Conservation (phyloP, 1,140 invertebrate species). For the Hycleus phaleratus region DNA sequence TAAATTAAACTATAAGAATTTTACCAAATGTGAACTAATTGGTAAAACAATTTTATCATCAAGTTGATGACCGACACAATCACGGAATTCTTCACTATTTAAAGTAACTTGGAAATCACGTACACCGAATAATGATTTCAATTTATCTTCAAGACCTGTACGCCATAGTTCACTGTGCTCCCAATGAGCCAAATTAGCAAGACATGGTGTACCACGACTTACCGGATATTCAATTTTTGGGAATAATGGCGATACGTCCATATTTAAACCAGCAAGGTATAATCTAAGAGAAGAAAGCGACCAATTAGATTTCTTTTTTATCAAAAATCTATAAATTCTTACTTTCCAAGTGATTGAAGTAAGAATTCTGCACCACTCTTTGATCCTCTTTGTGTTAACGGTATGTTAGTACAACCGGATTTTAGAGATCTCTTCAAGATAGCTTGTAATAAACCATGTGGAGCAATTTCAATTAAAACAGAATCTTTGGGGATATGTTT, state of each 20-base stretch:
- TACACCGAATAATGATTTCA: constrained; percentile 31
- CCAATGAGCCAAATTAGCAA: constrained; percentile 76
- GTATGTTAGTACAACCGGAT: constrained; percentile 58
- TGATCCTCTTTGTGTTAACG: constrained; percentile 70
- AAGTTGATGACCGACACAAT: constrained; percentile 34
- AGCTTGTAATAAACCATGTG: constrained; percentile 69
- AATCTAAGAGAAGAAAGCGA: constrained; percentile 24
- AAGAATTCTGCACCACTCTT: constrained; percentile 65
- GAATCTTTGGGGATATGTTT: constrained; percentile 70
- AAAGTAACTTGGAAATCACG: constrained; percentile 39
- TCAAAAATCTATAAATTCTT: constrained; percentile 30
- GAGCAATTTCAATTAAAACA: constrained; percentile 72
- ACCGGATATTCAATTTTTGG: constrained; percentile 68
- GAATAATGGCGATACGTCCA: constrained; percentile 48
- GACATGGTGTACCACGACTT: constrained; percentile 65
- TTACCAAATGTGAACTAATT: constrained; percentile 32
- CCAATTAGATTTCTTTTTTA: not conserved
- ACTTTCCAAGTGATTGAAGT: constrained; percentile 64
- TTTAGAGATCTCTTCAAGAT: constrained; percentile 57
- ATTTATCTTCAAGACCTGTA: constrained; percentile 33
- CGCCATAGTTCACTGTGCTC: constrained; percentile 76
- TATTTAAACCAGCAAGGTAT: constrained; percentile 35
- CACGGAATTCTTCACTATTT: constrained; percentile 39
- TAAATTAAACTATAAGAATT: not conserved
- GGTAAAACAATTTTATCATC: constrained; percentile 34